Evolutionary conservation across 2,888 invertebrate genomes (phyloP).

Genomic region (Trisateles emortualis): DNA sequence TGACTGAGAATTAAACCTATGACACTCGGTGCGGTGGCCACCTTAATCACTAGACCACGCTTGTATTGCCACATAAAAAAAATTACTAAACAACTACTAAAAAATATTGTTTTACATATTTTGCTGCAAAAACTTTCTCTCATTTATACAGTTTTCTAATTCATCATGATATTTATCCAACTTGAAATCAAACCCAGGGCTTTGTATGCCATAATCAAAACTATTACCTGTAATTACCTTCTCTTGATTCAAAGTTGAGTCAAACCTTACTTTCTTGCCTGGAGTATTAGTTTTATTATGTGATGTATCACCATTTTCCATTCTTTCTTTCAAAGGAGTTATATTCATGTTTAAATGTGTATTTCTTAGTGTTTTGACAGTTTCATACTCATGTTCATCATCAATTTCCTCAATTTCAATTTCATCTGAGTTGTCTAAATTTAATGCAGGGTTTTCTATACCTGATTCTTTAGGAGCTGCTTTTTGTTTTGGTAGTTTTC

Average conservation of each 20-base stretch:
- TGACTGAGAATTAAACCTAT: no score
- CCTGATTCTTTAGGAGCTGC: slow-evolving; percentile 67
- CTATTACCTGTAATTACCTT: slow-evolving; percentile 83
- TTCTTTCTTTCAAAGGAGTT: slow-evolving; percentile 72
- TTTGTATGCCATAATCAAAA: slow-evolving; percentile 76
- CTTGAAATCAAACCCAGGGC: slow-evolving; percentile 80
- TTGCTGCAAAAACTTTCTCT: slow-evolving; percentile 79
- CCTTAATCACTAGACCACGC: no score
- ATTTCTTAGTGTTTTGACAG: slow-evolving; percentile 77
- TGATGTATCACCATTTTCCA: slow-evolving; percentile 64
- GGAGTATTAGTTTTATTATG: slow-evolving; percentile 72
- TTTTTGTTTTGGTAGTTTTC: slow-evolving; percentile 72
- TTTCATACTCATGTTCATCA: slow-evolving; percentile 78
- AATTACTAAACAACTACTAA: no score
- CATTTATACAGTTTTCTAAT: slow-evolving; percentile 83
- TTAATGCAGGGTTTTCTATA: slow-evolving; percentile 78
- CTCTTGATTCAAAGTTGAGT: slow-evolving; percentile 80
- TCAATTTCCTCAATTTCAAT: slow-evolving; percentile 77
- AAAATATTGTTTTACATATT: slow-evolving; percentile 64
- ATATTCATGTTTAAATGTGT: slow-evolving; percentile 78
- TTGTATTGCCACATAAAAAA: no score
- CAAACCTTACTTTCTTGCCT: slow-evolving; percentile 81
- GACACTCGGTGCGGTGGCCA: no score
- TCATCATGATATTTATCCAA: slow-evolving; percentile 84
- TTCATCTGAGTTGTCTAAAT: slow-evolving; percentile 80